phyloP scores from a whole-genome alignment of 2,888 invertebrate genomes.

The Petrophora chlorosata region DNA sequence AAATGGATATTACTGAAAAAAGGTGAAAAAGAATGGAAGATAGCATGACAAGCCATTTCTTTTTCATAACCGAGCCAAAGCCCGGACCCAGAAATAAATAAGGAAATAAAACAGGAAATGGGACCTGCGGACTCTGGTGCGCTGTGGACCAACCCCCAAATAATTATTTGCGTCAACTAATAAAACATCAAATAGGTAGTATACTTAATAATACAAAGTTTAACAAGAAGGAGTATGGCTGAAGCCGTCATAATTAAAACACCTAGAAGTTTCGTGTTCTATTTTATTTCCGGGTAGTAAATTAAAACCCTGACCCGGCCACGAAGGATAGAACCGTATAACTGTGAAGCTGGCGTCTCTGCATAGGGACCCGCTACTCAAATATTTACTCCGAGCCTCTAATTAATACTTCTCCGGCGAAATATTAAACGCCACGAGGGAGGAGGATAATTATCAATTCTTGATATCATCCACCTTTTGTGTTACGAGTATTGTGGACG shows the following conservation, averaged over 20 bases:
- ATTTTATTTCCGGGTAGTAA: conserved; percentile 40
- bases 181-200: no score
- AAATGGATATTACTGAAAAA: no score
- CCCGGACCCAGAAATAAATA: no score
- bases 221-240: neutral
- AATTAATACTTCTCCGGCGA: conserved; percentile 54
- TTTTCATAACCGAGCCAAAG: no score
- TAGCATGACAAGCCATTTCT: no score
- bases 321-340: conserved; percentile 18
- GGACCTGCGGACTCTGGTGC: no score
- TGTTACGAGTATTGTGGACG: no score
- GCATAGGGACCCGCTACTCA: conserved; percentile 28
- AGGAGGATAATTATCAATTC: conserved; percentile 31
- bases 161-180: no score
- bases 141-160: no score
- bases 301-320: conserved; percentile 42
- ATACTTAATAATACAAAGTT: neutral
- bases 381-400: conserved; percentile 55
- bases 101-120: no score
- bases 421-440: conserved; percentile 45
- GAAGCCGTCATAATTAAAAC: neutral
- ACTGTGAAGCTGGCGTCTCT: conserved; percentile 20
- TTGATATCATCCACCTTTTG: conserved; percentile 24
- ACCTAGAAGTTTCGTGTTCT: conserved; percentile 9
- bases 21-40: no score